Conservation (phyloP, 1,140 invertebrate species). For the Drosophila watanabei region DNA sequence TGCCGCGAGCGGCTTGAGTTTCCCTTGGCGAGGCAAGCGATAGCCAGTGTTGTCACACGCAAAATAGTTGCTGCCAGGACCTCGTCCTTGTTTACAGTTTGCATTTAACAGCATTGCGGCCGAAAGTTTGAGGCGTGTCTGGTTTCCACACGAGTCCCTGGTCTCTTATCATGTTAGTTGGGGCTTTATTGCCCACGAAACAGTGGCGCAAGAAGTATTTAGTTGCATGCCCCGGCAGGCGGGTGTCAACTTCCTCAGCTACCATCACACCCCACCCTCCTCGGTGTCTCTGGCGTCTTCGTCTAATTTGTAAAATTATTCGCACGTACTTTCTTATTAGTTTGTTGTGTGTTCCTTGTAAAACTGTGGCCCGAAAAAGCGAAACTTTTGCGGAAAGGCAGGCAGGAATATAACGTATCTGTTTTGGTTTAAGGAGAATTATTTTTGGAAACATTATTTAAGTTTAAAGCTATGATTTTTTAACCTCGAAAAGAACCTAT, state of each 20-base stretch:
- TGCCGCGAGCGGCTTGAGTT: conserved; percentile 7
- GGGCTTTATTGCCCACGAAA: conserved; percentile 41
- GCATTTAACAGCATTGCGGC: conserved; percentile 32
- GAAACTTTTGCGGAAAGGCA: conserved; percentile 36
- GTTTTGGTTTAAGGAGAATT: not conserved
- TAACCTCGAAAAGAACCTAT: not conserved
- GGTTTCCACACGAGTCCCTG: conserved; percentile 47
- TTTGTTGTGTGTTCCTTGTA: conserved; percentile 63
- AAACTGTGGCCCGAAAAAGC: conserved; percentile 31
- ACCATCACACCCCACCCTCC: not conserved
- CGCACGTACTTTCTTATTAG: conserved; percentile 77
- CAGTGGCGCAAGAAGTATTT: conserved; percentile 35
- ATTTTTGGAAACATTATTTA: not conserved
- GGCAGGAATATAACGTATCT: conserved; percentile 6
- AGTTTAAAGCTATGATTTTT: conserved; percentile 1
- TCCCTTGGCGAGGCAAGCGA: conserved; percentile 7
- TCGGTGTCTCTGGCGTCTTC: not conserved
- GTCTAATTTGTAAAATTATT: conserved; percentile 76
- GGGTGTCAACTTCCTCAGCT: conserved; percentile 26
- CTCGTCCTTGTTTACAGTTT: conserved; percentile 49
- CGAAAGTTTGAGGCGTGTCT: conserved; percentile 51
- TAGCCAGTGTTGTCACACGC: conserved; percentile 20
- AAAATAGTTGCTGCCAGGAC: conserved; percentile 36
- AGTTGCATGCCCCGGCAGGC: conserved; percentile 48
- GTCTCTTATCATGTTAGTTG: conserved; percentile 67